Evolutionary conservation across 2,113 vertebrate species (phyloP).

Genomic region (Osmerus mordax): DNA sequence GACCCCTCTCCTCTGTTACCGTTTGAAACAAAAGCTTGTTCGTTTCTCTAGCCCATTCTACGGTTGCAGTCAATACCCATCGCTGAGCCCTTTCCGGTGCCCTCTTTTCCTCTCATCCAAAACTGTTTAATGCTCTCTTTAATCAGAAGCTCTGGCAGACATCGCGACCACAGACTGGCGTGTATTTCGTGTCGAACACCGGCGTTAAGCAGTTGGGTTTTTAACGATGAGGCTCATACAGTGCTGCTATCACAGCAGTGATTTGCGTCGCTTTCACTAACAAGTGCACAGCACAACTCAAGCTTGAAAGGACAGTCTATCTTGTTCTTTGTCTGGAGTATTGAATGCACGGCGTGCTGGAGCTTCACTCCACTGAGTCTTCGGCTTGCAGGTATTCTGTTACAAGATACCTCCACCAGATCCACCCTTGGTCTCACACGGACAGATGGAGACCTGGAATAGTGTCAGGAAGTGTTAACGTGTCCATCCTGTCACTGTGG

Average conservation of each 20-base stretch:
- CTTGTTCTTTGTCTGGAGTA: not conserved
- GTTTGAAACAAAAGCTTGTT: no score
- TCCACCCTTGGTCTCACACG: conserved; percentile 23
- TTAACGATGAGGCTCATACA: not conserved
- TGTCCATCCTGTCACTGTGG: conserved; percentile 33
- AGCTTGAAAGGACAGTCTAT: not conserved
- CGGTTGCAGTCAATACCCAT: no score
- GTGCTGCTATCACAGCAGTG: not conserved
- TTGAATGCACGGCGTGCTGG: not conserved
- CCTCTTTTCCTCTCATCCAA: conserved; percentile 27
- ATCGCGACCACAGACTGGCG: not conserved
- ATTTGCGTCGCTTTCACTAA: no score
- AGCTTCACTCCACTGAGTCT: no score
- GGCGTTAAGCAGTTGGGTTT: not conserved
- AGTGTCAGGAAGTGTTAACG: conserved; percentile 50
- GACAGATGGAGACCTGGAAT: conserved; percentile 56
- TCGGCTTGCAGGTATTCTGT: not conserved
- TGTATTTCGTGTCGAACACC: not conserved
- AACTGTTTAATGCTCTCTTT: conserved; percentile 12
- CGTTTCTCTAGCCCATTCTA: no score
- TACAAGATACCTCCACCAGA: conserved; percentile 14
- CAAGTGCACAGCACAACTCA: no score
- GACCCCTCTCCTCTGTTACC: no score
- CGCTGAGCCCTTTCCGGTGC: not conserved
- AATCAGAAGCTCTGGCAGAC: conserved; percentile 22